Percentiles rank a stretch among this genome's conserved stretches.
Evolutionary conservation across 2,113 vertebrate genomes (phyloP).

Genomic region (Saccopteryx bilineata): DNA sequence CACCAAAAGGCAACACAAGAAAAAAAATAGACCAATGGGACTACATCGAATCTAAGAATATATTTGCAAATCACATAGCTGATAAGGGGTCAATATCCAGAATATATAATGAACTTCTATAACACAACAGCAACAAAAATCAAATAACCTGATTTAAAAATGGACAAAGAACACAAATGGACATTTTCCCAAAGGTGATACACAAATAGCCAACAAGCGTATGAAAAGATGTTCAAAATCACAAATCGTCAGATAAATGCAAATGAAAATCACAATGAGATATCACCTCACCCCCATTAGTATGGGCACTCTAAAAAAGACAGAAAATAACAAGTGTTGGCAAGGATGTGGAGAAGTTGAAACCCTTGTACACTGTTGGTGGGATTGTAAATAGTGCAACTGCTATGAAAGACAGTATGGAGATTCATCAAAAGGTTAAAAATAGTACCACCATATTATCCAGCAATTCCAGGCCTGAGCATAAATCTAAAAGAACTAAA

Average conservation of each 20-base stretch:
- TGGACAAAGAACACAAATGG: not conserved
- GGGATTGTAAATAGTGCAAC: not conserved
- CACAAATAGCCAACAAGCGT: not conserved
- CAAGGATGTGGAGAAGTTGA: not conserved
- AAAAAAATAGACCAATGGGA: slow-evolving; percentile 38
- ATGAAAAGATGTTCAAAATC: not conserved
- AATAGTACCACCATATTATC: not conserved
- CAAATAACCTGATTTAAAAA: slow-evolving; percentile 14
- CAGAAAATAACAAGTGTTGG: not conserved
- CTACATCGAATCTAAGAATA: not conserved
- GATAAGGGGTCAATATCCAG: not conserved
- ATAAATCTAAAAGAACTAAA: not conserved
- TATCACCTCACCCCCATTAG: not conserved
- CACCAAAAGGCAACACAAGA: not conserved
- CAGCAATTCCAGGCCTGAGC: not conserved
- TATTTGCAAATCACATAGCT: not conserved
- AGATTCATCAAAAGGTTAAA: slow-evolving; percentile 3
- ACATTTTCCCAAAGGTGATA: not conserved
- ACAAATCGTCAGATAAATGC: not conserved
- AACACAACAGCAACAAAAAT: not conserved
- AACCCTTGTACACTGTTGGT: not conserved
- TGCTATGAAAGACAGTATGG: not conserved
- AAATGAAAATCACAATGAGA: slow-evolving; percentile 6
- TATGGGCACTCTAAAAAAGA: not conserved
- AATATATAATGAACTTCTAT: not conserved